These are phyloP conservation scores for Mimumesa dahlbomi DNA, from an alignment of 2,888 invertebrate species.

Conservation along the genomic window DNA sequence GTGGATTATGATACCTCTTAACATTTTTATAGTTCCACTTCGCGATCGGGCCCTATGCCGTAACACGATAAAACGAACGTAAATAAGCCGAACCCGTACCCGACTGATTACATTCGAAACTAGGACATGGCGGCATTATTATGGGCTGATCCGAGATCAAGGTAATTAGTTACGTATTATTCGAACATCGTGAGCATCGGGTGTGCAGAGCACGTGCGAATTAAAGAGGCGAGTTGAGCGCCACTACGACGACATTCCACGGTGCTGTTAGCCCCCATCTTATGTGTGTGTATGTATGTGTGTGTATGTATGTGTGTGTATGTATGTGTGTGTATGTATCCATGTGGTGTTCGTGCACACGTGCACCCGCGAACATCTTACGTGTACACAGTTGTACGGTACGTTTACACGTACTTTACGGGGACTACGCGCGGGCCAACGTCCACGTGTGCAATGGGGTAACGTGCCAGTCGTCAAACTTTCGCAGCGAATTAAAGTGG, in stretches of 20 bases:
- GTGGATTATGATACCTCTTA: too few relatives aligned
- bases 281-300: constrained; percentile 65
- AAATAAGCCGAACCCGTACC: constrained; percentile 4
- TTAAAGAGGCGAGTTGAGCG: constrained; percentile 79
- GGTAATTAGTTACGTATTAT: constrained; percentile 14
- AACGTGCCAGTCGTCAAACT: constrained; percentile 62
- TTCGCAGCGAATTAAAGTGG: constrained; percentile 36
- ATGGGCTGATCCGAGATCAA: constrained; percentile 17
- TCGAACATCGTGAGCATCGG: not conserved
- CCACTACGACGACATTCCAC: constrained; percentile 80
- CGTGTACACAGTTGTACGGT: constrained; percentile 19
- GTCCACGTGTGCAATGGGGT: not conserved
- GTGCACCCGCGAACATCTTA: constrained; percentile 57
- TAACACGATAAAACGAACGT: not conserved
- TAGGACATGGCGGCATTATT: not conserved
- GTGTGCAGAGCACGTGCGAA: constrained; percentile 69
- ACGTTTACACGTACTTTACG: not conserved
- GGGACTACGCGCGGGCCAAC: not conserved
- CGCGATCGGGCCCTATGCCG: not conserved
- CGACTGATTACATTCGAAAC: not conserved
- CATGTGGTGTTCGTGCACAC: constrained; percentile 68
- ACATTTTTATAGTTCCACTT: not conserved
- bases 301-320: constrained; percentile 58
- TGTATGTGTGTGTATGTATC: constrained; percentile 60
- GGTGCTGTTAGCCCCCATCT: constrained; percentile 73